Evolutionary conservation across 2,888 invertebrate genomes (phyloP), one percentile per base, ranked within the genome.

Genomic region (Eudasyphora cyanicolor): DNA sequence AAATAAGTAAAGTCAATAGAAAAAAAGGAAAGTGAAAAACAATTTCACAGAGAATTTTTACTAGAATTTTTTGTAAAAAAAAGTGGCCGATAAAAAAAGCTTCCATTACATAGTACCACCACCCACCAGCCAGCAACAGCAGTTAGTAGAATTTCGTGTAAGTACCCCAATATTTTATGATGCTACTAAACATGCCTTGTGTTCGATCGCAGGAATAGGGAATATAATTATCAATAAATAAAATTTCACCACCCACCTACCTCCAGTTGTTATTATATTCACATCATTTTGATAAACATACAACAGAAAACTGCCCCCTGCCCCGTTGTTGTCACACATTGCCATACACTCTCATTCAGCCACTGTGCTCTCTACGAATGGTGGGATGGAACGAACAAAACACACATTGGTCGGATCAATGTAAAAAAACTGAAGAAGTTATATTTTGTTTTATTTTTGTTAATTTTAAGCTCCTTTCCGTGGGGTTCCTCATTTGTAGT

Each of bases 241-340:
- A 83, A 75, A 64, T 60, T 45, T 83, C 77, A 49, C 74, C 74
- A 80, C 83, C 79, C 79, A 83, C 70, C 62, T 49, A 42, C 79
- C 79, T 80, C 70, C 62, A 38, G 32, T 80, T 75, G 51, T 71
- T 79, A 35, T 78, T 82, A 49, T 51, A 6, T 17, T 64, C 2
- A 45, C 35, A n/a, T 38, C 49, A 54, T 54, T 60, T 42, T 42
- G 35, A 67, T 67, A 67, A 67, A 67, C 38, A 67, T 12, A 57
- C 19, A 10, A 19, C 1, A n/a, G 14, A 6, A 17, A 12, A 14
- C 24, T 21, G 24, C 38, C 67, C 38, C 67, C 67, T 24, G 19
- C 35, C 62, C 19, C 21, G 14, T 27, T 64, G 17, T 19, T 8
- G 14, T 62, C n/a, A 21, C 54, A 60, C 60, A 60, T 62, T 62